Percentiles rank a stretch among this genome's conserved stretches.
phyloP scores from a whole-genome alignment of 2,888 invertebrate species.

The Sicus ferrugineus region DNA sequence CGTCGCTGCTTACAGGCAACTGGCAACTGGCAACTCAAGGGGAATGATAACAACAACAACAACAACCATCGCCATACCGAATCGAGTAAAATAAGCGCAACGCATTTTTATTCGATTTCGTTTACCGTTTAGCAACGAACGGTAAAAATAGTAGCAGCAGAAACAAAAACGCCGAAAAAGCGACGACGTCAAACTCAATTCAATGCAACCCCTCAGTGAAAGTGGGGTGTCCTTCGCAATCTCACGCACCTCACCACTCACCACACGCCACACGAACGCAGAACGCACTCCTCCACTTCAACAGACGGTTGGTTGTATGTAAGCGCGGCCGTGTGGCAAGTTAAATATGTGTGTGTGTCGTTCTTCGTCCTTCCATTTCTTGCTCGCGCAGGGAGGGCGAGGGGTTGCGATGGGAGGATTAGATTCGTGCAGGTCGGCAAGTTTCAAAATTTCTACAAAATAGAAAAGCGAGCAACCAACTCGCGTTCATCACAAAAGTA shows the following conservation, averaged over 20 bases:
- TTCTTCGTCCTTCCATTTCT: not conserved
- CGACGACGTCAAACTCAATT: not conserved
- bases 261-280: too few relatives aligned
- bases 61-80: not conserved
- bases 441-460: too few relatives aligned
- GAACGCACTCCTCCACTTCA: too few relatives aligned
- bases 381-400: too few relatives aligned
- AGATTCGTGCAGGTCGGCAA: too few relatives aligned
- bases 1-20: too few relatives aligned
- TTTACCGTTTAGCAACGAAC: not conserved
- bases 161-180: not conserved
- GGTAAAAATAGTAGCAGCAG: not conserved
- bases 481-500: not conserved
- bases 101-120: not conserved
- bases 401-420: too few relatives aligned
- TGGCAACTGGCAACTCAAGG: too few relatives aligned
- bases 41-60: conserved; percentile 2
- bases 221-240: not conserved
- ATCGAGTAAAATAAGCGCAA: not conserved
- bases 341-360: too few relatives aligned
- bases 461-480: not conserved
- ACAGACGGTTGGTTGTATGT: too few relatives aligned
- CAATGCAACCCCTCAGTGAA: not conserved
- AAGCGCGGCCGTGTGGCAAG: not conserved
- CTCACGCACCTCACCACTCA: too few relatives aligned